Evolutionary conservation across 2,888 invertebrate genomes (phyloP), one percentile per base, ranked within the genome.

Genomic region (Polylopha cassiicola): DNA sequence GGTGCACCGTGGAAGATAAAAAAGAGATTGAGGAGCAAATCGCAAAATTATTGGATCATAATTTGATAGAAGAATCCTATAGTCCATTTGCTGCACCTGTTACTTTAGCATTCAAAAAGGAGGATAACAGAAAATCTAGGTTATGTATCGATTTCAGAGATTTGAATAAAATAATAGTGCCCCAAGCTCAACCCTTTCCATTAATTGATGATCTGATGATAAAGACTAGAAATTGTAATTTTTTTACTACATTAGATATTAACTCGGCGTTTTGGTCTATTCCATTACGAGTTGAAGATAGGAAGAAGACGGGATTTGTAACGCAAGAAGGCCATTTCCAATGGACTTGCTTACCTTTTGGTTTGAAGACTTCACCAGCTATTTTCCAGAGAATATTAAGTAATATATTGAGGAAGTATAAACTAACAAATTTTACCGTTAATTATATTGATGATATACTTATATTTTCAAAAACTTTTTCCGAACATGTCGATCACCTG

Each of bases 51-150:
- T 10, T 43, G 1, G 22, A 43, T 0, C 31, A 22, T 3, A 43
- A 43, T 13, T 23, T 43, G 1, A 37, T 43, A 18, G 39, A 44
- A 11, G 34, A 31, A 15, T 39, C 28, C 4, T 39, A 41, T 18
- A 37, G 39, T 16, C 44, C 39, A 13, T 44, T 39, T 36, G 39
- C 44, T 7, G 44, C 44, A 10, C 46, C 46, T 5, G 41, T 47
- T 1, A 46, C 43, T 1, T 21, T 31, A 11, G 42, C 42, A 8
- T 41, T 21, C 8, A 38, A 42, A 31, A 41, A 42, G 27, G 37
- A 39, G 32, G 43, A 36, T 11, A 10, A 8, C 6, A 10, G 24
- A 24, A 7, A 7, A 24, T 10, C 24, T 7, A 11, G 11, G 7
- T 24, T n/a, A n/a, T n/a, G n/a, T n/a, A n/a, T n/a, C n/a, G n/a